Evolutionary conservation across 1,140 invertebrate species (phyloP), one percentile per base, ranked within the genome.

Genomic region (Listronotus bonariensis): DNA sequence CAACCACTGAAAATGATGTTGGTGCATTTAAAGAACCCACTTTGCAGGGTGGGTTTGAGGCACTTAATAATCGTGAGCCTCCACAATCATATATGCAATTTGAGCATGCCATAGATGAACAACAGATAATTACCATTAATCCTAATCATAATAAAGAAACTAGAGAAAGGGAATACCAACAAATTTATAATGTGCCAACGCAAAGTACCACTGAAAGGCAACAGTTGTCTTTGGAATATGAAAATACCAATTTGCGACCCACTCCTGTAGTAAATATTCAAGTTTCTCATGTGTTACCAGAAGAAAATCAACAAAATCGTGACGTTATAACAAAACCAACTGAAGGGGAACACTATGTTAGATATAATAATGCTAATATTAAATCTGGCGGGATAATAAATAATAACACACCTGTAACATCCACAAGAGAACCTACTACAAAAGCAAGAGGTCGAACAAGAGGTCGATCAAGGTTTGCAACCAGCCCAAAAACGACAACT

Each of bases 391-490:
- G 66, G 1, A 56, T 66, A 1, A 34, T 65, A 12, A 52, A 71
- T 38, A 71, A 69, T n/a, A 59, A 64, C 11, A 59, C 55, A 4
- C 41, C 46, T 0, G 49, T 65, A 45, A 42, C 42, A 45, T 43
- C 58, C 20, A 62, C 59, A 7, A 49, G 10, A 11, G 14, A 36
- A 51, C 18, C 36, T 41, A 38, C 42, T 6, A 53, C 18, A 48
- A 59, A 55, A 42, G 18, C 31, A 6, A 59, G 55, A 55, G 65
- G 57, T 58, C 55, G 70, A 45, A 60, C 42, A 6, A 67, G 69
- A 67, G 69, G 57, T 15, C 45, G 66, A 18, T 71, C 69, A 65
- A 77, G 70, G 79, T 79, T 71, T 58, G 64, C 68, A 20, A 72
- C 70, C 42, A 65, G 68, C 11, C 66, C 68, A 18, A 68, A 62